Evolutionary conservation across 30 jellyfish, hydroid and myxozoan species (phyloP).

Genomic region (Hydractinia echinata): DNA sequence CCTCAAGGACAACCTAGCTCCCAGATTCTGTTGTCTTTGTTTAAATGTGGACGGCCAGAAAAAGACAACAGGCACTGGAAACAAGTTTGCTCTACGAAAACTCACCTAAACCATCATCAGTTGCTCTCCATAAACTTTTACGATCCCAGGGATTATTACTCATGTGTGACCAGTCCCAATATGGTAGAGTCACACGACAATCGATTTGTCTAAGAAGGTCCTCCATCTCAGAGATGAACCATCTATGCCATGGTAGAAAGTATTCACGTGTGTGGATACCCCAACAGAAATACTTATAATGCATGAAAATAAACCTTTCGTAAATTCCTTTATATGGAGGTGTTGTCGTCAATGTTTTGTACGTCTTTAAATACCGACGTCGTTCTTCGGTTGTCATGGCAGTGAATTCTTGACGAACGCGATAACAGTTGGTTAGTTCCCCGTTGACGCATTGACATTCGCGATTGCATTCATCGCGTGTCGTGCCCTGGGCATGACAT

Average conservation of each 20-base stretch:
- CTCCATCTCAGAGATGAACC: conserved; percentile 64
- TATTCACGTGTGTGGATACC: conserved; percentile 63
- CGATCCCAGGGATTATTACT: conserved; percentile 74
- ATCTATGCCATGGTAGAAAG: conserved; percentile 94
- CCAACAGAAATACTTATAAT: conserved; percentile 82
- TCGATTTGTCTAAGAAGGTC: conserved; percentile 76
- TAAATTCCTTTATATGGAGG: conserved; percentile 53
- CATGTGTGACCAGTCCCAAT: conserved; percentile 87
- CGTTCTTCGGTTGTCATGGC: conserved; percentile 74
- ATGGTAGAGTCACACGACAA: conserved; percentile 77
- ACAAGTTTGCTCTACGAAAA: not conserved
- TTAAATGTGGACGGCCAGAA: not conserved
- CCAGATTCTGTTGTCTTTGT: not conserved
- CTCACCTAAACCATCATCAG: conserved; percentile 58
- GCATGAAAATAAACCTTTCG: conserved; percentile 78
- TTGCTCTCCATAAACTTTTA: conserved; percentile 46
- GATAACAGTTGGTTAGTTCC: conserved; percentile 46
- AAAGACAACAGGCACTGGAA: not conserved
- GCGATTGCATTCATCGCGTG: conserved; percentile 64
- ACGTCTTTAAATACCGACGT: conserved; percentile 52
- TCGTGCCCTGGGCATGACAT: conserved; percentile 21
- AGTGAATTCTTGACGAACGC: conserved; percentile 87
- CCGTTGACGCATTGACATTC: conserved; percentile 79
- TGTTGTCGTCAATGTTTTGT: conserved; percentile 55
- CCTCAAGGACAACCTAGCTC: not conserved